Percentiles rank a stretch among this genome's conserved stretches.
These are phyloP conservation scores for Anabas testudineus DNA, from an alignment of 2,797 vertebrate genomes.

Conservation along the genomic window DNA sequence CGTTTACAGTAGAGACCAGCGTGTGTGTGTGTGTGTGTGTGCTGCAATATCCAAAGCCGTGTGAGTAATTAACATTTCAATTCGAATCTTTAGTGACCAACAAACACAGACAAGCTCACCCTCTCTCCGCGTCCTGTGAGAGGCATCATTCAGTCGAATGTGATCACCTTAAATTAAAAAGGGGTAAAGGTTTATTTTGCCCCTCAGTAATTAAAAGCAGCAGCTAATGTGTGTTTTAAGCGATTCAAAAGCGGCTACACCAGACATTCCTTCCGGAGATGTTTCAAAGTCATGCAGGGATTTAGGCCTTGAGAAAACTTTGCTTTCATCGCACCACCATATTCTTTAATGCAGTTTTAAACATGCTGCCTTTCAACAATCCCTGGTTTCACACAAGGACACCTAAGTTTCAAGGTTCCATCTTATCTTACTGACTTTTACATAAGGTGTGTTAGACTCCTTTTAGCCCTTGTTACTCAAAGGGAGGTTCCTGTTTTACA, in stretches of 20 bases:
- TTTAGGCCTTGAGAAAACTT: slow-evolving; percentile 48
- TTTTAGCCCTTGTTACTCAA: slow-evolving; percentile 23
- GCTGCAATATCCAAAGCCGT: slow-evolving; percentile 39
- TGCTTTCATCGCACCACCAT: slow-evolving; percentile 47
- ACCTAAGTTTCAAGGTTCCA: slow-evolving; percentile 35
- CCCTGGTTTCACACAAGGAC: slow-evolving; percentile 37
- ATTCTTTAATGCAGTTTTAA: slow-evolving; percentile 48
- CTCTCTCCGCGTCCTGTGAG: slow-evolving; percentile 44
- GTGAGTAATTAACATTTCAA: slow-evolving; percentile 54
- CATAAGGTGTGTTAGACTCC: slow-evolving; percentile 8
- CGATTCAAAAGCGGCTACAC: slow-evolving; percentile 47
- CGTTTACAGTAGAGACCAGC: slow-evolving; percentile 15
- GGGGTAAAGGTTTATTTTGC: slow-evolving; percentile 42
- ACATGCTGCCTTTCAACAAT: slow-evolving; percentile 36
- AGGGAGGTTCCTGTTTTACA: slow-evolving; percentile 35
- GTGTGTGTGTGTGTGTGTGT: slow-evolving; percentile 6
- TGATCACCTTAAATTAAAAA: slow-evolving; percentile 51
- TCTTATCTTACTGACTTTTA: slow-evolving; percentile 36
- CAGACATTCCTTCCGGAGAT: slow-evolving; percentile 19
- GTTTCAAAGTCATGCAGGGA: slow-evolving; percentile 31
- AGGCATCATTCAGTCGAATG: slow-evolving; percentile 47
- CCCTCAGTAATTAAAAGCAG: slow-evolving; percentile 41
- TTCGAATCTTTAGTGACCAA: slow-evolving; percentile 57
- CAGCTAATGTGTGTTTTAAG: slow-evolving; percentile 23
- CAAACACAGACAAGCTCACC: slow-evolving; percentile 51